phyloP scores from a whole-genome alignment of 2,113 vertebrate genomes.

The Pavo muticus region DNA sequence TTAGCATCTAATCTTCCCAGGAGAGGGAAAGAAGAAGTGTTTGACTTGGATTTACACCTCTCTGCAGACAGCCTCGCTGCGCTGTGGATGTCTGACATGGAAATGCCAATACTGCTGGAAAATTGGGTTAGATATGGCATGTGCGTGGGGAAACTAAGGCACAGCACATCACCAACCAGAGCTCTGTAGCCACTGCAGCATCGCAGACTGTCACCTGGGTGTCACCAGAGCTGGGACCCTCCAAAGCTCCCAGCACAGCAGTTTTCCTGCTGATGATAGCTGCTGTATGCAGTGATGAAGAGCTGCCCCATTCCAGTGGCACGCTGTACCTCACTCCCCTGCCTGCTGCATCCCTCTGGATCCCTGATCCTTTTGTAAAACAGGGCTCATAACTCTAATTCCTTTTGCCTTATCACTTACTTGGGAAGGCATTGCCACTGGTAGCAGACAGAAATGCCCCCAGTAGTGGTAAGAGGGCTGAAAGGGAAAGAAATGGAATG shows the following conservation, averaged over 20 bases:
- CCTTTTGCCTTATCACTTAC: neutral
- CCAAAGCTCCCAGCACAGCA: fast-evolving
- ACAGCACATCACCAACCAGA: fast-evolving
- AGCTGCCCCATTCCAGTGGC: neutral
- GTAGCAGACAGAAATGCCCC: neutral
- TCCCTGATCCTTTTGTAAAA: neutral
- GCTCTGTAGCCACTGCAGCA: neutral
- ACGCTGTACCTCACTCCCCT: neutral
- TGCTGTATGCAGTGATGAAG: fast-evolving
- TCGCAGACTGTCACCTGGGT: neutral
- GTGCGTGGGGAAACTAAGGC: neutral
- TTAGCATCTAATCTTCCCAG: neutral
- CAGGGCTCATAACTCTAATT: no score
- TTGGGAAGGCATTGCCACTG: fast-evolving
- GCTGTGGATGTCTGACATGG: fast-evolving
- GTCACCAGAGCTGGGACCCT: neutral
- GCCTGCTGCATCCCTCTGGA: fast-evolving
- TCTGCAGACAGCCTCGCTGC: neutral
- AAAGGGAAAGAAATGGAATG: neutral
- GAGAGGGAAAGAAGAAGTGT: neutral
- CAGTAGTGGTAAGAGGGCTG: fast-evolving
- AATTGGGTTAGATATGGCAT: fast-evolving
- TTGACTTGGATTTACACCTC: neutral
- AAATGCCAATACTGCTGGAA: neutral
- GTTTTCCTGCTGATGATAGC: neutral